phyloP scores from a whole-genome alignment of 2,888 invertebrate genomes.

The Pantelozetes paolii region DNA sequence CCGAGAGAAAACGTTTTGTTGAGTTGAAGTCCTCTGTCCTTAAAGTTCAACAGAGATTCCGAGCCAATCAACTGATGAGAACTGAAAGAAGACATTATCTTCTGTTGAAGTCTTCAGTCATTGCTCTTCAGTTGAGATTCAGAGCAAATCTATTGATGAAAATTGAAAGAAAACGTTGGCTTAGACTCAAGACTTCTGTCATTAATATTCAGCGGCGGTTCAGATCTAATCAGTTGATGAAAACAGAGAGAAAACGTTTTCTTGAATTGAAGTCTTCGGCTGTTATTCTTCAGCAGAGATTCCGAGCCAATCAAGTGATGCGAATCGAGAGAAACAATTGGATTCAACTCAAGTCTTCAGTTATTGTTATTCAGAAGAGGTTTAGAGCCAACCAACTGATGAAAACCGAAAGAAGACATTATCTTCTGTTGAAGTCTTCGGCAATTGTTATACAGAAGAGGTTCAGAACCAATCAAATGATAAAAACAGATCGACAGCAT shows the following conservation, averaged over 20 bases:
- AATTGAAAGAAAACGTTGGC: not conserved
- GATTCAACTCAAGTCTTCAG: not conserved
- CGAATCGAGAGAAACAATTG: not conserved
- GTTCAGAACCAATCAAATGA: slow-evolving; percentile 23
- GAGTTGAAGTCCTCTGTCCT: not conserved
- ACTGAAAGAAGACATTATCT: not conserved
- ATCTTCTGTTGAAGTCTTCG: not conserved
- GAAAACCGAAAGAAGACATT: not conserved
- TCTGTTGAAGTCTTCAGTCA: not conserved
- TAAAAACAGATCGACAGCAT: not conserved
- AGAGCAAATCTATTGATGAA: slow-evolving; percentile 31
- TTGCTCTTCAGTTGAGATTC: slow-evolving; percentile 26
- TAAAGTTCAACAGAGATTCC: not conserved
- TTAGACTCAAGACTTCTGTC: not conserved
- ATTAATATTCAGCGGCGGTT: not conserved
- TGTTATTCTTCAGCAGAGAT: slow-evolving; percentile 15
- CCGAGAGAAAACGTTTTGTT: not conserved
- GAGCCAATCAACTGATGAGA: not conserved
- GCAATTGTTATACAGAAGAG: slow-evolving; percentile 18
- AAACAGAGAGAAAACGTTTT: not conserved
- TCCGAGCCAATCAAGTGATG: slow-evolving; percentile 18
- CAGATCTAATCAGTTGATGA: slow-evolving; percentile 8
- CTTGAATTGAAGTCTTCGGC: not conserved
- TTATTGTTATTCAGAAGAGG: not conserved
- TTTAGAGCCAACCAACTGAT: slow-evolving; percentile 20